A percentile compares a stretch with the other conserved stretches of the same genome.
These are phyloP conservation scores for Parthenolecanium corni DNA, from an alignment of 2,888 invertebrate species.

Conservation along the genomic window DNA sequence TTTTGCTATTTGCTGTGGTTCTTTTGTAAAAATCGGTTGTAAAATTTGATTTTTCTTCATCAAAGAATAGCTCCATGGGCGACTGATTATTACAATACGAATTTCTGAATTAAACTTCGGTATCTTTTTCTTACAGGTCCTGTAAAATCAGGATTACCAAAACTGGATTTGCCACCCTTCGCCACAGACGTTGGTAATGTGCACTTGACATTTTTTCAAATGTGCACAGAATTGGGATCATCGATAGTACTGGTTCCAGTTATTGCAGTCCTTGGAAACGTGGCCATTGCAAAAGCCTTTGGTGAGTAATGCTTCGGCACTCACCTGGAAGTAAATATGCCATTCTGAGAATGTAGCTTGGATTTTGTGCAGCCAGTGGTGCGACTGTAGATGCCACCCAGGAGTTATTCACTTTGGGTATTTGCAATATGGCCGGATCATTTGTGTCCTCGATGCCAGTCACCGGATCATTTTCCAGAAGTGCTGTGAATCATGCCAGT, in stretches of 20 bases:
- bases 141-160: conserved; percentile 58
- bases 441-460: conserved; percentile 86
- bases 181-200: conserved; percentile 48
- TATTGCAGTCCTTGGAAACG: conserved; percentile 81
- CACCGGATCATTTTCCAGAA: conserved; percentile 76
- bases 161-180: conserved; percentile 57
- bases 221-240: conserved; percentile 69
- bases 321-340: neutral
- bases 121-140: conserved; percentile 34
- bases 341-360: conserved; percentile 34
- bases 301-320: conserved; percentile 46
- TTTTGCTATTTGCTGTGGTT: too few species aligned
- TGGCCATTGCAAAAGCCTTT: conserved; percentile 92
- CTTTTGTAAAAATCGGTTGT: too few species aligned
- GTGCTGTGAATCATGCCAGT: conserved; percentile 90
- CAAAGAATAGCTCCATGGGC: too few species aligned
- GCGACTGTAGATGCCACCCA: conserved; percentile 78
- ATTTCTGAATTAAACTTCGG: too few species aligned
- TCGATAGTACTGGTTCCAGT: conserved; percentile 78
- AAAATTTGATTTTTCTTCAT: too few species aligned
- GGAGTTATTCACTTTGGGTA: conserved; percentile 72
- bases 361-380: conserved; percentile 50
- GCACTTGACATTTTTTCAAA: conserved; percentile 51
- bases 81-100: too few species aligned
- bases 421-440: conserved; percentile 74